Evolutionary conservation across 2,888 invertebrate genomes (phyloP).

Genomic region (Laspeyria flexula): DNA sequence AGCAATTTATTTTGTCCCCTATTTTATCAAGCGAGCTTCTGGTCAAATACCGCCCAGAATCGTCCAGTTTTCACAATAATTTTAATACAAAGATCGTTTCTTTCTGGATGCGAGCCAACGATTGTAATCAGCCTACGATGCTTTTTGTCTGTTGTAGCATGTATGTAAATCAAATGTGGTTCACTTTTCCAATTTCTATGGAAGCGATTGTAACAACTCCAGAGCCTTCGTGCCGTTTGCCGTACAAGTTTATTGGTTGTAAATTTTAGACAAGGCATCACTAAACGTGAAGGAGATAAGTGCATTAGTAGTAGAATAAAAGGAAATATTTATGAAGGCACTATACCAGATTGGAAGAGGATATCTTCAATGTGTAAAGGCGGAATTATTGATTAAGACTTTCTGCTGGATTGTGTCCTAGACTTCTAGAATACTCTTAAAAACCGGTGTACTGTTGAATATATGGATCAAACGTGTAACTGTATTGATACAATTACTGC

Average conservation of each 20-base stretch:
- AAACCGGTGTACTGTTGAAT: too few species aligned
- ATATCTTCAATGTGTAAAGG: too few species aligned
- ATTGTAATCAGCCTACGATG: conserved; percentile 19
- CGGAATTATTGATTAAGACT: too few species aligned
- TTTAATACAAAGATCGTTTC: not conserved
- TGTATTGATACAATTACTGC: too few species aligned
- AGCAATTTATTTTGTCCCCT: too few species aligned
- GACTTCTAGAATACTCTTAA: too few species aligned
- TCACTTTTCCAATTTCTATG: conserved; percentile 26
- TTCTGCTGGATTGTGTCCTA: too few species aligned
- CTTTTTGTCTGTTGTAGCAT: conserved; percentile 11
- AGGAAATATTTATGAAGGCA: conserved; percentile 7
- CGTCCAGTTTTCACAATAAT: not conserved
- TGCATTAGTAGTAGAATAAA: not conserved
- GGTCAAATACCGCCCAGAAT: too few species aligned
- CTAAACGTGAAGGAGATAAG: not conserved
- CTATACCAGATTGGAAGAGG: not conserved
- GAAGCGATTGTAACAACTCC: conserved; percentile 7
- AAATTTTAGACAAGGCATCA: conserved; percentile 14
- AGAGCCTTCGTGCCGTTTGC: not conserved
- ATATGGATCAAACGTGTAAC: too few species aligned
- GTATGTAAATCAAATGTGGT: conserved; percentile 38
- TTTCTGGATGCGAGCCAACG: conserved; percentile 26
- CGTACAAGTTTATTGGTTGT: conserved; percentile 11
- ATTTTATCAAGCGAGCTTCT: too few species aligned